Base-by-base conservation (phyloP, 1,140 invertebrate species). In the Marisa cornuarietis region DNA sequence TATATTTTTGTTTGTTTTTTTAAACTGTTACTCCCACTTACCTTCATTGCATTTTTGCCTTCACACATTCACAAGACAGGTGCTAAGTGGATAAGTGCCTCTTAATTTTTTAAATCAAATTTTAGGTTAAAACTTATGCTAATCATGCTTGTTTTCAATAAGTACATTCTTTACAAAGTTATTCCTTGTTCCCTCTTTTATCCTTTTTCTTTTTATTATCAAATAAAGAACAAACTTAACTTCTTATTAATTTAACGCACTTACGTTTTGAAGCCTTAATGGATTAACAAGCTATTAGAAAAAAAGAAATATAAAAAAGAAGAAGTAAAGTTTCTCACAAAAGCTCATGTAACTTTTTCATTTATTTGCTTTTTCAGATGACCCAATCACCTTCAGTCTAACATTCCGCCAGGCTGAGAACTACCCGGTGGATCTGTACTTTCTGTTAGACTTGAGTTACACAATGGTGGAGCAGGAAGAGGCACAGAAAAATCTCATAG, bases 371-470 rank as follows among this genome's bases (percentile, higher is more conserved):
- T 71, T 85, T 86, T 18, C 84, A 91, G 90, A 90, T 81, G 85
- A 87, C 24, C 86, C 88, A 1, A 81, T 87, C 54, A 87, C 76
- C n/a, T 88, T 90, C 73, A 85, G 83, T 20, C 74, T 90, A 79
- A 81, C 74, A 0, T 98, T 96, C 90, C 93, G 95, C 0, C 95
- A 96, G 92, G 96, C 96, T 51, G 94, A 95, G 87, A 96, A 98
- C 90, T 98, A 98, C 90, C 97, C 97, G 0, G 96, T 99, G 10
- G 97, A 99, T 92, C 92, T 99, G 1, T 99, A 99, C 89, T 98
- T 98, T 88, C 93, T 99, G 84, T 97, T 98, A 96, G 97, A 98
- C 90, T 91, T 98, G 73, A 98, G 96, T 82, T 95, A 96, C 90
- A 98, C 96, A 54, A 98, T 99, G 96, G 94, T 95, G 86, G 63